phyloP scores from a whole-genome alignment of 2,888 invertebrate species.

The Drosophila ochracea region DNA sequence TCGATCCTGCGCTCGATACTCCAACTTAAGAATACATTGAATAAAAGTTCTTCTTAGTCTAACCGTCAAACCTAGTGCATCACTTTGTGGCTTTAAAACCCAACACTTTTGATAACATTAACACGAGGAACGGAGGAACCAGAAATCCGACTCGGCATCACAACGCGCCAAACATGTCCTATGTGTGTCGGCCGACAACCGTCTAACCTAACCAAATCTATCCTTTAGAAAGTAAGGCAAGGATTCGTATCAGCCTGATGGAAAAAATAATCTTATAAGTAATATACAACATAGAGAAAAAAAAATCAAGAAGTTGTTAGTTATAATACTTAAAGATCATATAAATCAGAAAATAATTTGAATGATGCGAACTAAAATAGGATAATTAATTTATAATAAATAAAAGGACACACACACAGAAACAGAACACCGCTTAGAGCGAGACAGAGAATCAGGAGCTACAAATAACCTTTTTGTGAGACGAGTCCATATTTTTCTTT shows the following conservation, averaged over 20 bases:
- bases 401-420: neutral
- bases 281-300: neutral
- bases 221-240: slow-evolving; percentile 5
- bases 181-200: neutral
- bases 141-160: neutral
- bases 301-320: neutral
- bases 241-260: neutral
- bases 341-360: neutral
- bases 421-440: slow-evolving; percentile 12
- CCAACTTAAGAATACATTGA: no score
- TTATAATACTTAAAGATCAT: neutral
- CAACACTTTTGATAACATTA: neutral
- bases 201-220: neutral
- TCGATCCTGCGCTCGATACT: no score
- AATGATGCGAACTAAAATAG: neutral
- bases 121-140: no score
- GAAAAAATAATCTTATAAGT: slow-evolving; percentile 4
- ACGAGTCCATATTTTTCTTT: slow-evolving; percentile 10
- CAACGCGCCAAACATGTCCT: neutral
- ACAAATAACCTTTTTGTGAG: slow-evolving; percentile 22
- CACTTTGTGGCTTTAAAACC: no score
- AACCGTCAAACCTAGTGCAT: no score
- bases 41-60: no score
- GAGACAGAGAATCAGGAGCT: slow-evolving; percentile 7
- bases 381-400: neutral